Base-by-base conservation (phyloP, 2,797 vertebrate species). In the Parauchenoglanis punctatus region DNA sequence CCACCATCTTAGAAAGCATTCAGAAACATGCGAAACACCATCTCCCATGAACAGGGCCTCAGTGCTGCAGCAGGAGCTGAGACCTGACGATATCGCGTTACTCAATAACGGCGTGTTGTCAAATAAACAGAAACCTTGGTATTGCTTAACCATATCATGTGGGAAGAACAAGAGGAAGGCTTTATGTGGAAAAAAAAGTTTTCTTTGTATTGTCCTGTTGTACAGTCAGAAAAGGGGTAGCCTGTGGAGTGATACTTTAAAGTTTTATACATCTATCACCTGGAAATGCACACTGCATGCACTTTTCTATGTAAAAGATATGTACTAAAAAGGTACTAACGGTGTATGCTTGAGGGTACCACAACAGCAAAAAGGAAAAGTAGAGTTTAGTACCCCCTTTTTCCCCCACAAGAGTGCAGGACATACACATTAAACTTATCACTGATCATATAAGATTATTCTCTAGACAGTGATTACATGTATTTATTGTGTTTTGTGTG, bases 1-100 rank as follows among this genome's bases (percentile, higher is more conserved):
- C 90, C 87, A 85, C 87, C 84, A 89, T 88, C 91, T 90, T 89
- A 85, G 87, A 91, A 85, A 89, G 80, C 88, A 88, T 88, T 90
- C 86, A 76, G 86, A 88, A 80, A 83, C 73, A 85, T 67, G 86
- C 75, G 40, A 63, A 87, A 81, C 73, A 58, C 54, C 85, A 40
- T 86, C 44, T 80, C 67, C 78, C 28, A 61, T 65, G 59, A 44
- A 80, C 80, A 44, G 40, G 78, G 80, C 52, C 82, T 59, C 70
- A 35, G 31, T 10, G 28, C 40, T 59, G 81, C 81, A 10, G 83
- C 83, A 25, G 78, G 70, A 67, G 80, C 63, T 46, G 23, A 58
- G 76, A 58, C 52, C 58, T 82, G 86, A 59, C 81, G 31, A 83
- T 65, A 78, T 87, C 85, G n/a, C 78, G 63, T 91, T 87, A 80